Conservation (phyloP, 2,888 invertebrate species). For the Apamea sordens region DNA sequence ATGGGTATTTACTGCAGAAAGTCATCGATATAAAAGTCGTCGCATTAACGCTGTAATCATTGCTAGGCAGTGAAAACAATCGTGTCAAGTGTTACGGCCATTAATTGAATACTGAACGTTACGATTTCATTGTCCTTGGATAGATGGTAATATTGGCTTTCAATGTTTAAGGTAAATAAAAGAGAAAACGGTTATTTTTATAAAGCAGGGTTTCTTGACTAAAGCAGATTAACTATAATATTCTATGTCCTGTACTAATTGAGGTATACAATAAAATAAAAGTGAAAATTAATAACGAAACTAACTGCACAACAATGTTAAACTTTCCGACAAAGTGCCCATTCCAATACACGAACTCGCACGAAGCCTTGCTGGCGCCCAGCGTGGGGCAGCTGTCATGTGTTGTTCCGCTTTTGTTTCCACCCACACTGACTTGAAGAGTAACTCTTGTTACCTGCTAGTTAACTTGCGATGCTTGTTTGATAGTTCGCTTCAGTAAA, state of each 20-base stretch:
- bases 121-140: conserved; percentile 9
- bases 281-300: background rate
- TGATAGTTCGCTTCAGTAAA: conserved; percentile 29
- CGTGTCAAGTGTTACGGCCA: conserved; percentile 38
- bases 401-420: conserved; percentile 30
- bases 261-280: background rate
- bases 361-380: conserved; percentile 52
- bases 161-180: background rate
- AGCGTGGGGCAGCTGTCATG: conserved; percentile 46
- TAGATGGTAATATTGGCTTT: conserved; percentile 1
- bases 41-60: conserved; percentile 3
- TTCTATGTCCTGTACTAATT: background rate
- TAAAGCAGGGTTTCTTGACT: background rate
- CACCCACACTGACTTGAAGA: conserved; percentile 10
- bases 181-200: background rate
- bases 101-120: conserved; percentile 26
- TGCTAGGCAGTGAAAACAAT: conserved; percentile 9
- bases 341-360: conserved; percentile 13
- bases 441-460: conserved; percentile 11
- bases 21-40: conserved; percentile 33
- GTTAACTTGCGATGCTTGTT: conserved; percentile 13
- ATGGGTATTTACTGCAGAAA: conserved; percentile 19
- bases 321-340: conserved; percentile 34
- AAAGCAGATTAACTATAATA: background rate
- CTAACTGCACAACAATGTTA: conserved; percentile 4